Evolutionary conservation across 2,113 vertebrate species (phyloP), one percentile per base, ranked within the genome.

Genomic region (Nasalis larvatus): DNA sequence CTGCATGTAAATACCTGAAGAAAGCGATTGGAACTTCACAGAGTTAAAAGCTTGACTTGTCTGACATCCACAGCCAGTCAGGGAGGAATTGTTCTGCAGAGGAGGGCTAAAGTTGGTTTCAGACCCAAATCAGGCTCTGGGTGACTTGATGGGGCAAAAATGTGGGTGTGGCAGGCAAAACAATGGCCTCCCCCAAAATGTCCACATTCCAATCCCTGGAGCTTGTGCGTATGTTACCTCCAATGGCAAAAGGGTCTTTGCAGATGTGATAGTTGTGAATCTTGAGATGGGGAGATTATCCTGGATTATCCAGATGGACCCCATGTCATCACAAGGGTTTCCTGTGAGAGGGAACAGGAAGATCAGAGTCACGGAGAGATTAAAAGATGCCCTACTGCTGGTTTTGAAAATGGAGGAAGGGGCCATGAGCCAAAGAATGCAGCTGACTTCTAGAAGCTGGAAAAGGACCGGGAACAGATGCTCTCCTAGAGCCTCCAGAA

Each of bases 371-470:
- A 49, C 10, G 32, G 54, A 30, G 16, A 49, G 78, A 45, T 0
- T 45, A 35, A 68, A 82, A 76, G 32, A 27, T 8, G 47, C 25
- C 4, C 2, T 18, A 4, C 9, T 27, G 16, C 40, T 86, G 85
- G 47, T 35, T 92, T 83, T 80, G 54, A 81, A 81, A 63, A 32
- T 20, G 56, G 66, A 90, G 68, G 23, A 66, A 52, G 68, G 18
- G 42, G 18, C 71, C 25, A 30, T 4, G 37, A 45, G 35, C 20
- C 56, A 47, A 58, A 30, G 56, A 42, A 85, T 77, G 3, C 3
- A 8, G 66, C 42, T 0, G 2, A 56, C 63, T 42, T 88, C 94
- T 16, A n/a, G 56, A 52, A 63, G 21, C 32, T 40, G 35, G 80
- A 35, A 76, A 17, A 27, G 42, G 35, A 27, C 21, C 10, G 11